phyloP scores from a whole-genome alignment of 2,113 vertebrate species.

The Hydropotes inermis region DNA sequence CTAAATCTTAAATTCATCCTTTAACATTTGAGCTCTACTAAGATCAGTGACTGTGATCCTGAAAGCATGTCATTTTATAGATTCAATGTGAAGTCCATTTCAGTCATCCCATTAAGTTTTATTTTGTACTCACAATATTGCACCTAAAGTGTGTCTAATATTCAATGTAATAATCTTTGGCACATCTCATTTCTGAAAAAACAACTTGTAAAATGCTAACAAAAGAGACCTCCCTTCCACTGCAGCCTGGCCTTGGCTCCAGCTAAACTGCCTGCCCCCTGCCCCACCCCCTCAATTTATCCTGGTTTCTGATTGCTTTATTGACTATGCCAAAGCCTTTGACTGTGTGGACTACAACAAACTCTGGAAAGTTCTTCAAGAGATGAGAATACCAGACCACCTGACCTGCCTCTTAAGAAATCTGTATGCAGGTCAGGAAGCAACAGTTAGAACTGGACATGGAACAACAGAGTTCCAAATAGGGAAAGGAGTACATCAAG shows the following conservation, averaged over 20 bases:
- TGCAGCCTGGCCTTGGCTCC: neutral
- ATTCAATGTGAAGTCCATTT: neutral
- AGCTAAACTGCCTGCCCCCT: neutral
- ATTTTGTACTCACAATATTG: neutral
- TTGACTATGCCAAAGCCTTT: neutral
- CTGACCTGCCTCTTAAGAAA: neutral
- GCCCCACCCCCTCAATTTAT: neutral
- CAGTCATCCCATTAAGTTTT: neutral
- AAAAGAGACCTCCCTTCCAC: neutral
- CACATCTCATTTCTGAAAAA: neutral
- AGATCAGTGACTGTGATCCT: neutral
- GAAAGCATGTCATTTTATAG: neutral
- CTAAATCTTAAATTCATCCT: neutral
- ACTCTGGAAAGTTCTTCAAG: neutral
- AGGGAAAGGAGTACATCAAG: neutral
- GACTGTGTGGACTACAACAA: neutral
- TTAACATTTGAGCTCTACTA: neutral
- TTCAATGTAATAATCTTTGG: neutral
- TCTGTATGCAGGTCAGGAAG: neutral
- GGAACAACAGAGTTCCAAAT: neutral
- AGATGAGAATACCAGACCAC: neutral
- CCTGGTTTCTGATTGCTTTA: neutral
- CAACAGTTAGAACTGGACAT: neutral
- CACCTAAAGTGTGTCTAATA: neutral
- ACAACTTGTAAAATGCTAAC: neutral